A percentile compares a stretch with the other conserved stretches of the same genome.
Evolutionary conservation across 2,797 vertebrate genomes (phyloP).

Genomic region (Tiaroga cobitis): DNA sequence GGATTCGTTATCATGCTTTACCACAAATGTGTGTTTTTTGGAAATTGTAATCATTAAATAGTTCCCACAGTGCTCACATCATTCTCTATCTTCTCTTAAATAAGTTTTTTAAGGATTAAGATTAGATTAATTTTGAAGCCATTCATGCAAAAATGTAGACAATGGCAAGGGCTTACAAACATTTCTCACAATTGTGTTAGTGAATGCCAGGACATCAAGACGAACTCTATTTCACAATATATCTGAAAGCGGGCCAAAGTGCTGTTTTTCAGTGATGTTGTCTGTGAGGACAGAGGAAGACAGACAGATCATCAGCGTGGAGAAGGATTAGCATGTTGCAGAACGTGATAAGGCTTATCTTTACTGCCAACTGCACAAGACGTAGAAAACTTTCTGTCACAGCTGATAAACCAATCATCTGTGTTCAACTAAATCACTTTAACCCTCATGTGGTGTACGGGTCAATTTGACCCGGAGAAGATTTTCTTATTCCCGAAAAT

Average conservation of each 20-base stretch:
- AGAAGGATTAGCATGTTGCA: constrained; percentile 24
- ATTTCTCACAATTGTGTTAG: background rate
- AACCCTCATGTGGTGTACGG: no score
- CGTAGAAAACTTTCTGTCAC: background rate
- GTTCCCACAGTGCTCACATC: background rate
- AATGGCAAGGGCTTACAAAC: background rate
- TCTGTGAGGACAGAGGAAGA: background rate
- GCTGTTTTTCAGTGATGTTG: background rate
- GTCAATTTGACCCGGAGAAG: no score
- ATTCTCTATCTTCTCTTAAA: background rate
- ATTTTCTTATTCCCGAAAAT: no score
- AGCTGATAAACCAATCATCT: constrained; percentile 9
- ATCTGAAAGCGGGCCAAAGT: background rate
- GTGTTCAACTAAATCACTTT: constrained; percentile 8
- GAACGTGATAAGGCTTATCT: constrained; percentile 3
- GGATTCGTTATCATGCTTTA: background rate
- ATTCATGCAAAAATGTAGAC: background rate
- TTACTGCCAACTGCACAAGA: constrained; percentile 8
- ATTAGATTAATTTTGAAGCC: background rate
- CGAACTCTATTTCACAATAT: background rate
- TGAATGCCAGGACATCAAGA: background rate
- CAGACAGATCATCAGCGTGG: background rate
- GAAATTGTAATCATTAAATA: background rate
- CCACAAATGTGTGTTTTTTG: background rate
- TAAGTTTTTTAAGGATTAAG: background rate